Percentiles rank a stretch among this genome's conserved stretches.
Conservation (phyloP, 2,113 vertebrate genomes). For the Calyptommatus sinebrachiatus region DNA sequence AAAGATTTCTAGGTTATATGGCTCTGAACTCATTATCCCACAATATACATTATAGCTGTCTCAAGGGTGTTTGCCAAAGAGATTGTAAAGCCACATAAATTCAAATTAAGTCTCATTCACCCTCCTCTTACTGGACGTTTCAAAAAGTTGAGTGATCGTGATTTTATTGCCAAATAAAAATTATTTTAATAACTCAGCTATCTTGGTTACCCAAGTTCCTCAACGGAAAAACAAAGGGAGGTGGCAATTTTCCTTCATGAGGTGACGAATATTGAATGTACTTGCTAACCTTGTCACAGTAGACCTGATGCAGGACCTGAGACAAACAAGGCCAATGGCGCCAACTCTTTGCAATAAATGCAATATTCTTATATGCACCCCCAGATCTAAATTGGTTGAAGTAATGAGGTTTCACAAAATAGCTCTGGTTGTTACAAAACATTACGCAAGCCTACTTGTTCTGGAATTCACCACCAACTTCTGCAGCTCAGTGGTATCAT, state of each 20-base stretch:
- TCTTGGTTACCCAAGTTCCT: neutral
- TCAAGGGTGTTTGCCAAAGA: constrained; percentile 56
- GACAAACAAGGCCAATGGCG: neutral
- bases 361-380: neutral
- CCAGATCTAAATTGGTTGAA: too few relatives aligned
- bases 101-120: constrained; percentile 50
- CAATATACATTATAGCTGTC: constrained; percentile 46
- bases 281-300: neutral
- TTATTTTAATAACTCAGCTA: neutral
- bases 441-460: too few relatives aligned
- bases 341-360: neutral
- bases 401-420: too few relatives aligned
- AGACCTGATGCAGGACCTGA: neutral
- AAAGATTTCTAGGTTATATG: constrained; percentile 76
- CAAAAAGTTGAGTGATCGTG: constrained; percentile 36
- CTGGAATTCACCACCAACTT: too few relatives aligned
- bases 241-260: neutral
- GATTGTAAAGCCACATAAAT: constrained; percentile 50
- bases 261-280: neutral
- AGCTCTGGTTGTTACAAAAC: too few relatives aligned
- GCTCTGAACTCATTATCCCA: constrained; percentile 72
- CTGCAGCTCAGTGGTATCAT: too few relatives aligned
- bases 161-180: constrained; percentile 37
- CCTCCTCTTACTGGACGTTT: constrained; percentile 66
- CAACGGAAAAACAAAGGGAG: neutral